Percentiles rank a stretch among this genome's conserved stretches.
phyloP scores from a whole-genome alignment of 1,140 invertebrate species.

The Diorhabda sublineata region DNA sequence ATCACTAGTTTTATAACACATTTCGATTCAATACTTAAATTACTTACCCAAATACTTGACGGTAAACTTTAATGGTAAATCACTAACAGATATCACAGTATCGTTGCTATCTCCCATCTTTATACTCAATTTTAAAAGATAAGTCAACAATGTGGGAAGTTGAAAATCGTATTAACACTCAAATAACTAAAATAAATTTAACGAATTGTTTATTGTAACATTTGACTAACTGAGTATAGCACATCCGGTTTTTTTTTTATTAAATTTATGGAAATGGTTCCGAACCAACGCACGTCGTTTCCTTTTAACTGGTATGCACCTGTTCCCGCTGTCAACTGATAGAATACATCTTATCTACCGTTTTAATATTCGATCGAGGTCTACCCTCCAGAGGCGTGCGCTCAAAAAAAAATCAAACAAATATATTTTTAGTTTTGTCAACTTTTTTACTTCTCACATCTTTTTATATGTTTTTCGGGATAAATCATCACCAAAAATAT shows the following conservation, averaged over 20 bases:
- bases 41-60: conserved; percentile 44
- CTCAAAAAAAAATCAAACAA: neutral
- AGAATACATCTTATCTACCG: neutral
- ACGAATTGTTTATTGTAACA: no score
- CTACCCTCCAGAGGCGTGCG: neutral
- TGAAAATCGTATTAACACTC: no score
- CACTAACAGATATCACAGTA: conserved; percentile 33
- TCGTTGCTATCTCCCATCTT: conserved; percentile 32
- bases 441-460: no score
- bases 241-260: conserved; percentile 13
- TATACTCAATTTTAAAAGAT: neutral
- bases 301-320: conserved; percentile 10
- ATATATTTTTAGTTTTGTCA: no score
- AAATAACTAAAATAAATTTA: no score
- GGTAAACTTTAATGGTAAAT: conserved; percentile 39
- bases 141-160: no score
- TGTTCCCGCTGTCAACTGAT: conserved; percentile 6
- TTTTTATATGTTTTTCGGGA: no score
- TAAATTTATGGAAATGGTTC: neutral
- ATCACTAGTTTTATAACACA: no score
- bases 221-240: neutral
- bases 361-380: neutral
- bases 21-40: neutral
- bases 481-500: no score
- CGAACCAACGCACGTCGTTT: neutral